Evolutionary conservation across 1,140 invertebrate species (phyloP), one percentile per base, ranked within the genome.

Genomic region (Lethrus apterus): DNA sequence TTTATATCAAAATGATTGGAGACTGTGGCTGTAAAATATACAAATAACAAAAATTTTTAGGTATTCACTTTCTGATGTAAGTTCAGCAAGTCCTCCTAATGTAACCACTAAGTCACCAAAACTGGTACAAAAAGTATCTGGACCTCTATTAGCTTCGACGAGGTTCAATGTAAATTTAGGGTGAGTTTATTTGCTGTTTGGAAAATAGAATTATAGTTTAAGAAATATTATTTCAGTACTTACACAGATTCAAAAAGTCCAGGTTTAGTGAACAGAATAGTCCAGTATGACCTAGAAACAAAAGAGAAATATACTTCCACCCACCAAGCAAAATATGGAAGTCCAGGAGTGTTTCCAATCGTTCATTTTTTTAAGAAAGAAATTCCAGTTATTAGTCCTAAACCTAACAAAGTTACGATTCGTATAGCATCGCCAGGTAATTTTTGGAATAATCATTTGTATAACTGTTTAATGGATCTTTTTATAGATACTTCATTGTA

Each of bases 211-310:
- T n/a, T 29, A 8, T 7, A 29, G 11, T 48, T 43, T 10, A 13
- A 30, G 11, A n/a, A n/a, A 23, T 21, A 18, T n/a, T 17, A 17
- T 44, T 51, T 44, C 38, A 60, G 51, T 48, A 56, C 59, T 18
- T 70, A 62, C 53, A 65, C 65, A 31, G 70, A 72, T 51, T 63
- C 65, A 3, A 65, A 70, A 51, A 72, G 70, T 48, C 67, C 65
- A 34, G 71, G 70, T 1, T 49, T 70, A 30, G 52, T 65, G 4
- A 60, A 60, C 3, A 56, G 70, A 9, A 61, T 73, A 26, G 69
- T 68, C 1, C 58, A 64, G 33, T 72, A 73, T 46, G 62, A 65
- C 47, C 58, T 65, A 43, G 63, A 59, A 50, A 47, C 51, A 9
- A 38, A 55, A 35, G 44, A 63, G 31, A 46, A 52, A 32, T 30